Evolutionary conservation across 2,888 invertebrate genomes (phyloP), one percentile per base, ranked within the genome.

Genomic region (Octodonta nipae): DNA sequence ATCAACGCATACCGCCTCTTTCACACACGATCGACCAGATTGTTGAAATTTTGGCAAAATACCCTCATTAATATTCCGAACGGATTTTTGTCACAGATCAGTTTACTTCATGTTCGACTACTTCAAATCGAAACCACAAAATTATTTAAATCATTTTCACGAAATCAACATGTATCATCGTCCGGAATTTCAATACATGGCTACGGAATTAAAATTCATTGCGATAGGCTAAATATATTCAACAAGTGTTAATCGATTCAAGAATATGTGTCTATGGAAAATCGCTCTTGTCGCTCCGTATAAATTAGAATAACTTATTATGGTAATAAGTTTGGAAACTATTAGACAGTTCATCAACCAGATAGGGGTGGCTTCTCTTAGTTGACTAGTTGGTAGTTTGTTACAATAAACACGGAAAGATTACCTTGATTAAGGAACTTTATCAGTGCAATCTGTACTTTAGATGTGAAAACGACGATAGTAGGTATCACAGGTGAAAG

Each of bases 81-180:
- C 13, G 26, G 10, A 28, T 28, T 35, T 25, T 36, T 29, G 32
- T 32, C 32, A 32, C 30, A 36, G 36, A 36, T 36, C 32, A 25
- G 28, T 32, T 14, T 20, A 25, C 32, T 25, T 36, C 32, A 17
- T 33, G 29, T 36, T 32, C 32, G 32, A 26, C 36, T 29, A 17
- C 28, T 32, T 32, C 32, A 33, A n/a, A 29, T 28, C 26, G 36
- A 36, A 36, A 36, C 32, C 36, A 36, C 36, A 32, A 36, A 35
- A 36, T 32, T 36, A 36, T 36, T 36, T 36, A 36, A 36, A 36
- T 36, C 29, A 32, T 32, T 36, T 36, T 36, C 32, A 30, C 36
- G 27, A 36, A 36, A 36, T 29, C 25, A 17, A 30, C 30, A 29
- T 22, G 25, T 31, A 13, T 13, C 22, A 13, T n/a, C 26, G 32